Conservation (phyloP, 2,113 vertebrate genomes). For the Melierax canorus region DNA sequence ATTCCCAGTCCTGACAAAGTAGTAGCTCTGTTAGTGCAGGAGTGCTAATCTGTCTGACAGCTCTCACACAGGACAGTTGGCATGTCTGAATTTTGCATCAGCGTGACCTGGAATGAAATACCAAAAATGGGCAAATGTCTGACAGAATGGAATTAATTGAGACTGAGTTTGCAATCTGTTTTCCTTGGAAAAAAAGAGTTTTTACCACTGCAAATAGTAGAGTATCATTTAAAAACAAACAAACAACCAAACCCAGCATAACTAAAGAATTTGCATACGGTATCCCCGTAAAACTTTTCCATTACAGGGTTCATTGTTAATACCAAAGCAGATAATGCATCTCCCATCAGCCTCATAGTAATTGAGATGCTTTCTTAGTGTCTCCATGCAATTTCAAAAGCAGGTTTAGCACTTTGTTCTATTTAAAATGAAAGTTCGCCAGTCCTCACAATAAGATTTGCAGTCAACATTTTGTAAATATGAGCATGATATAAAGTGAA, state of each 20-base stretch:
- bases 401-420: neutral
- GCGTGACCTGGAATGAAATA: conserved; percentile 52
- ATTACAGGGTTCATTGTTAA: neutral
- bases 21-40: neutral
- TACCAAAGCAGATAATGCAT: neutral
- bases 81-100: conserved; percentile 67
- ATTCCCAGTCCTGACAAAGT: conserved; percentile 27
- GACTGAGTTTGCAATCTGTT: conserved; percentile 65
- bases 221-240: neutral
- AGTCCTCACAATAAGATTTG: neutral
- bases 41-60: conserved; percentile 63
- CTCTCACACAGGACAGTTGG: conserved; percentile 65
- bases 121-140: conserved; percentile 54
- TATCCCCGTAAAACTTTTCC: neutral
- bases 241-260: neutral
- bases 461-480: neutral
- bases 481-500: neutral
- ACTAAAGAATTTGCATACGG: neutral
- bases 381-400: neutral
- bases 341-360: neutral
- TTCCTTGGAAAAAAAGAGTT: neutral
- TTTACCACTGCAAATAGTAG: neutral
- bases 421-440: neutral
- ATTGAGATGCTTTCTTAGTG: neutral
- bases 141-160: conserved; percentile 59